Evolutionary conservation across 2,797 vertebrate species (phyloP).

Genomic region (Tenualosa ilisha): DNA sequence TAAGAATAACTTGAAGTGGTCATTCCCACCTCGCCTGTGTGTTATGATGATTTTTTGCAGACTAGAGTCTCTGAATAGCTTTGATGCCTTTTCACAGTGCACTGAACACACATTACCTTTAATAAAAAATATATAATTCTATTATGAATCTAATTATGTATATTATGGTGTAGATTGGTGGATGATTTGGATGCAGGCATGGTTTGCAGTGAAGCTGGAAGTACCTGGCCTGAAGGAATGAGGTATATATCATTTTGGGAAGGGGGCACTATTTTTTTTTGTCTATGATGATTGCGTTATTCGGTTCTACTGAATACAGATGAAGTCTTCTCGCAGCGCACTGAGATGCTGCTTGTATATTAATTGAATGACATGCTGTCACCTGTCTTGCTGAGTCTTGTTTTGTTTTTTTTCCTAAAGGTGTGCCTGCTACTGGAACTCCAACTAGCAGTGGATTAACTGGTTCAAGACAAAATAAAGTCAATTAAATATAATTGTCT

Average conservation of each 20-base stretch:
- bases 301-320: constrained; percentile 71
- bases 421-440: background rate
- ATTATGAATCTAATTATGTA: background rate
- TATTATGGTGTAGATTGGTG: background rate
- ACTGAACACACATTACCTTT: constrained; percentile 63
- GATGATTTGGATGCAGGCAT: background rate
- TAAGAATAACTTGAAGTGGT: background rate
- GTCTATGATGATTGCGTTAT: constrained; percentile 19
- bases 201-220: background rate
- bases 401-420: background rate
- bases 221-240: background rate
- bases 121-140: background rate
- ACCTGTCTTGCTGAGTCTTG: background rate
- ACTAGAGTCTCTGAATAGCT: constrained; percentile 62
- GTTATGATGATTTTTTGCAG: constrained; percentile 53
- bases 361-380: background rate
- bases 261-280: background rate
- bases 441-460: background rate
- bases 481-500: background rate
- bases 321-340: constrained; percentile 80
- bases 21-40: background rate
- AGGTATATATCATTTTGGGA: background rate
- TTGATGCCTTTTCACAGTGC: constrained; percentile 62
- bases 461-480: background rate
- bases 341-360: constrained; percentile 60